Evolutionary conservation across 2,888 invertebrate species (phyloP), one percentile per base, ranked within the genome.

Genomic region (Nematopogon swammerdamellus): DNA sequence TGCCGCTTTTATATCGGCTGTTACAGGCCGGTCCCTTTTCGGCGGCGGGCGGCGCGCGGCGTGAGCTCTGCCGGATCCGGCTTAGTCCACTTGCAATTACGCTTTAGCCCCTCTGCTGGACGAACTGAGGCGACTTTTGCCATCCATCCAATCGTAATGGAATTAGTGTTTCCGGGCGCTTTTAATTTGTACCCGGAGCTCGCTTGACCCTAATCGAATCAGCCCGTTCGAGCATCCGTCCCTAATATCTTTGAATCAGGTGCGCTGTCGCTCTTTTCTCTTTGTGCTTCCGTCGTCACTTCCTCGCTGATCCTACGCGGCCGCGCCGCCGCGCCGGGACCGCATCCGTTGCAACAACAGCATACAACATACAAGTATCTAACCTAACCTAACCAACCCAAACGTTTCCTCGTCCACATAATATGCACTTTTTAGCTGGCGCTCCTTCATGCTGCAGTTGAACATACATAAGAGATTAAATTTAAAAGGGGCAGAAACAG

Each of bases 81-180:
- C 76, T 77, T 76, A 76, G 74, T 74, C 67, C 70, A 76, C 72
- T 76, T 71, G 76, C 79, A 77, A 77, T 79, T 77, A 77, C 77
- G 75, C 72, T 77, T 73, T 74, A 70, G 74, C 71, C 69, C 74
- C 77, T 76, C 73, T 72, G 72, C 36, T 14, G 75, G 64, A 71
- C 68, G 64, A 65, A 69, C 72, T 67, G 62, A 71, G 67, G 66
- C 70, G 72, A 77, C 75, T 75, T 74, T 75, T 74, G 74, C 72
- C 68, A 72, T 74, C 73, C 73, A 77, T 76, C 75, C 75, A 76
- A 74, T 72, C 74, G 77, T 76, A 77, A 77, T 74, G 69, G 70
- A 76, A 77, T 79, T 75, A 79, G 72, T 70, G 72, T 71, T 71
- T 68, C 68, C 67, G 66, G 70, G 68, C 71, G 70, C 74, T 76